Evolutionary conservation across 1,140 invertebrate genomes (phyloP), one percentile per base, ranked within the genome.

Genomic region (Nixonia krombeini): DNA sequence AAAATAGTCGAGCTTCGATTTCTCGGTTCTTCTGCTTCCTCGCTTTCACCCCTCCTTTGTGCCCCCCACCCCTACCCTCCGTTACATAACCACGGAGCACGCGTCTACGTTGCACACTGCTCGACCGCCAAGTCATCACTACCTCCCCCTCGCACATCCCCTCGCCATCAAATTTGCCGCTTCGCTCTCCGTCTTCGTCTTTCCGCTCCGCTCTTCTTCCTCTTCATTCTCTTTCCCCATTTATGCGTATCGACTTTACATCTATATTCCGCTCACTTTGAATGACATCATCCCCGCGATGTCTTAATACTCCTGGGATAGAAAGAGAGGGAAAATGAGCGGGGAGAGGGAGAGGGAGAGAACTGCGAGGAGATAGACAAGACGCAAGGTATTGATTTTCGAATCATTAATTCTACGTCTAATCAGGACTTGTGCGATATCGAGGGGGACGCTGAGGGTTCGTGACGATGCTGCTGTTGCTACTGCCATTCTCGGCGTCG

Each of bases 321-420:
- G 62, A 35, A 41, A 31, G 61, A 29, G 64, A 59, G 65, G 63
- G 51, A n/a, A n/a, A n/a, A n/a, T n/a, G n/a, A n/a, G n/a, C n/a
- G n/a, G n/a, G 7, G 5, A 16, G 31, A 16, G 9, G 13, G 41
- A 26, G 10, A 2, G 18, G 13, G 41, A 28, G 2, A 9, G 41
- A 2, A 1, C 5, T 9, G 28, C 41, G 41, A n/a, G 41, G 12
- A 18, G 12, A 9, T 18, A 6, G 5, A 3, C 7, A 15, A 23
- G 35, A 38, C 45, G 44, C 53, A 47, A 59, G 70, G 80, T 84
- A 85, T 85, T 84, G 82, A 84, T 85, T 85, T 84, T 84, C 76
- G 79, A 84, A 85, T 84, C 84, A 84, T 84, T 84, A 84, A 84
- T 85, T 85, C 80, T 76, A 79, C 81, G 77, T 80, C 82, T 85